Evolutionary conservation across 2,888 invertebrate genomes (phyloP).

Genomic region (Spatulosminthurus flaviceps): DNA sequence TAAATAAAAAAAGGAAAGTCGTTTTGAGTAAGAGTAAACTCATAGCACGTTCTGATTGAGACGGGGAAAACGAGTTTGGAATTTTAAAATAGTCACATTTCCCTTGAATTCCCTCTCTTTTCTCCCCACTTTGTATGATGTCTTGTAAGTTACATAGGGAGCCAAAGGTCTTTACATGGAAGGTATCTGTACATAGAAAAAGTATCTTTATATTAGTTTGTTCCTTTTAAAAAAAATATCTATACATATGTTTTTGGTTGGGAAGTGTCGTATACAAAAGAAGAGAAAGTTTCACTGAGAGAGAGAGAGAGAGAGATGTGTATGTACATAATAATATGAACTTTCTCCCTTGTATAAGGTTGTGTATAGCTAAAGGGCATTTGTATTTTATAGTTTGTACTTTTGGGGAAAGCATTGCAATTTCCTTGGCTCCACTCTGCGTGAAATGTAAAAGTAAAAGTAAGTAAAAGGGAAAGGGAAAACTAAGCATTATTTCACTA

Average conservation of each 20-base stretch:
- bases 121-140: not conserved
- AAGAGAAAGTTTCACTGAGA: too few species aligned
- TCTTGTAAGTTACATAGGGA: too few species aligned
- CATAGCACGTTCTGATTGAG: constrained; percentile 41
- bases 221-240: too few species aligned
- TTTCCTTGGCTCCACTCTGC: not conserved
- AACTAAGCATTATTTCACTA: not conserved
- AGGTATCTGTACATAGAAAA: not conserved
- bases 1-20: constrained; percentile 38
- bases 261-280: too few species aligned
- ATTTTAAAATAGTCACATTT: constrained; percentile 35
- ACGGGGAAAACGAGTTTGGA: constrained; percentile 22
- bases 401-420: not conserved
- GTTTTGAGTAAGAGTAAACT: constrained; percentile 24
- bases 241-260: too few species aligned
- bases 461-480: constrained; percentile 10
- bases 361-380: not conserved
- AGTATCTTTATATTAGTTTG: too few species aligned
- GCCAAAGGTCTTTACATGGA: too few species aligned
- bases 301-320: too few species aligned
- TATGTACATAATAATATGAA: constrained; percentile 2
- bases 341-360: too few species aligned
- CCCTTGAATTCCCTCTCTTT: not conserved
- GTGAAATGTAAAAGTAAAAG: constrained; percentile 10
- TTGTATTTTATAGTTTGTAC: constrained; percentile 1